phyloP scores from a whole-genome alignment of 2,113 vertebrate genomes.

The Boleophthalmus pectinirostris region DNA sequence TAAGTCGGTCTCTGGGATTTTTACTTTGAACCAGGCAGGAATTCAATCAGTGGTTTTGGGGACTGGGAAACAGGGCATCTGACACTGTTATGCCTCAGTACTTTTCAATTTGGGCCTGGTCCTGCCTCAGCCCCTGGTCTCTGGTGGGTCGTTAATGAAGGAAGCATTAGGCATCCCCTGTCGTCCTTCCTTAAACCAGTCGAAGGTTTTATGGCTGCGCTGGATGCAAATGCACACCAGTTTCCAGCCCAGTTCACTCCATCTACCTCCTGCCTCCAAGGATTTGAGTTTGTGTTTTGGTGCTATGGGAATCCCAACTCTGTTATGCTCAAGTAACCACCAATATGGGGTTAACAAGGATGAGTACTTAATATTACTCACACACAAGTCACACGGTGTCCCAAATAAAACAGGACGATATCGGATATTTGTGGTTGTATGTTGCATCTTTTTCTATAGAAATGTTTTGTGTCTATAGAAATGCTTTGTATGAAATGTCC shows the following conservation, averaged over 20 bases:
- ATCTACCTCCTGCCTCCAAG: constrained; percentile 5
- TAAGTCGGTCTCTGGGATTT: constrained; percentile 56
- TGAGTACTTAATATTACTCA: not conserved
- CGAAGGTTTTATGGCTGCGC: constrained; percentile 42
- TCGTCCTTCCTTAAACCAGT: constrained; percentile 49
- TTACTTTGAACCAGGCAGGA: constrained; percentile 61
- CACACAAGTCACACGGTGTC: not conserved
- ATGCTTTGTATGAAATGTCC: too few species aligned
- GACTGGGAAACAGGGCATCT: constrained; percentile 67
- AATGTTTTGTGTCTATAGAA: too few species aligned
- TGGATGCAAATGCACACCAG: constrained; percentile 37
- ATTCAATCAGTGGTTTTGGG: constrained; percentile 67
- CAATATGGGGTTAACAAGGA: not conserved
- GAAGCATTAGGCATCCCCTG: constrained; percentile 68
- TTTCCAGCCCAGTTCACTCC: constrained; percentile 16
- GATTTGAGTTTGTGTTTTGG: constrained; percentile 1
- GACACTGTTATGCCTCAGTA: constrained; percentile 73
- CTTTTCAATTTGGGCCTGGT: constrained; percentile 74
- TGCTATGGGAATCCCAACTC: constrained; percentile 13
- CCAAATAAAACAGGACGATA: not conserved
- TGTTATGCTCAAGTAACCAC: not conserved
- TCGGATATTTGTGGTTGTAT: not conserved
- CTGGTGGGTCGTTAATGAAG: constrained; percentile 70
- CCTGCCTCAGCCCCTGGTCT: constrained; percentile 60
- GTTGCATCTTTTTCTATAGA: not conserved